phyloP scores from a whole-genome alignment of 2,888 invertebrate species.

The Drosophila anceps region DNA sequence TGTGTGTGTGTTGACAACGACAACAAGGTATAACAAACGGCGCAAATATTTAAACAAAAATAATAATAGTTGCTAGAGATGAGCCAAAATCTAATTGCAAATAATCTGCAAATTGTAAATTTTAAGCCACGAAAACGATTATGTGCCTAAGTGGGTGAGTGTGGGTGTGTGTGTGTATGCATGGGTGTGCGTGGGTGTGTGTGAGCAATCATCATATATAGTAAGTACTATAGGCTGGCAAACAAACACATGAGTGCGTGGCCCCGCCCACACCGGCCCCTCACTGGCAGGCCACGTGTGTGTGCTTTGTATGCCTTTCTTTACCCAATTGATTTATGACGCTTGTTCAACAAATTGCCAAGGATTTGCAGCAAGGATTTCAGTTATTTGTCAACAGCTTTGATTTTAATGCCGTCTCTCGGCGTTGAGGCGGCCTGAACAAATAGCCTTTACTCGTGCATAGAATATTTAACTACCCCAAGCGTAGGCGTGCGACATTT shows the following conservation, averaged over 20 bases:
- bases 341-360: constrained; percentile 73
- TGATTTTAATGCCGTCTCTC: constrained; percentile 66
- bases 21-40: constrained; percentile 34
- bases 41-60: constrained; percentile 54
- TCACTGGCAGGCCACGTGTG: constrained; percentile 33
- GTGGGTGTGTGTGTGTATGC: constrained; percentile 19
- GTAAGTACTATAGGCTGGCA: constrained; percentile 61
- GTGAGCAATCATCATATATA: constrained; percentile 40
- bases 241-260: constrained; percentile 12
- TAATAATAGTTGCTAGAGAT: constrained; percentile 23
- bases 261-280: not conserved
- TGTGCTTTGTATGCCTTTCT: constrained; percentile 58
- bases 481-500: not conserved
- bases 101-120: constrained; percentile 71
- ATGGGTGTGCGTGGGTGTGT: constrained; percentile 26
- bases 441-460: not conserved
- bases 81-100: constrained; percentile 65
- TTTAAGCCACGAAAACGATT: constrained; percentile 65
- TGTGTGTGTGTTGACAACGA: constrained; percentile 3
- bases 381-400: constrained; percentile 79
- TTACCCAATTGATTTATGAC: constrained; percentile 78
- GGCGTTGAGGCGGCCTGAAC: constrained; percentile 1
- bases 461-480: not conserved
- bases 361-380: constrained; percentile 73
- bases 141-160: constrained; percentile 29